phyloP scores from a whole-genome alignment of 2,888 invertebrate genomes.

The Drosophila testacea region DNA sequence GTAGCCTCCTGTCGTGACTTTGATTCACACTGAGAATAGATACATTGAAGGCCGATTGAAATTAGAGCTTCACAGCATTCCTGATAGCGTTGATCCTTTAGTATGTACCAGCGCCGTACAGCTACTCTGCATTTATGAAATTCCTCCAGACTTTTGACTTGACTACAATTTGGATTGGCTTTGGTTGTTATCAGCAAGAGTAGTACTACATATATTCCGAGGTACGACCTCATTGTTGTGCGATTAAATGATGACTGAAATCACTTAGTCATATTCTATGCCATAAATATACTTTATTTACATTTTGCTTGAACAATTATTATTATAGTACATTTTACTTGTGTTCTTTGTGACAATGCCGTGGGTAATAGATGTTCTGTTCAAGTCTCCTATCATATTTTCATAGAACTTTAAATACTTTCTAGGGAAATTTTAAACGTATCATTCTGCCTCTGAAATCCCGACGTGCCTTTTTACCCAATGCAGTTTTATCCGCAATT shows the following conservation, averaged over 20 bases:
- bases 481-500: no score
- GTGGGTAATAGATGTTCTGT: no score
- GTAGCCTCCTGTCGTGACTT: not conserved
- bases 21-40: not conserved
- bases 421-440: no score
- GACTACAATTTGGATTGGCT: not conserved
- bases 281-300: no score
- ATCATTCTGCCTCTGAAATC: no score
- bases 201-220: not conserved
- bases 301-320: no score
- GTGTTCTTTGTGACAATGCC: no score
- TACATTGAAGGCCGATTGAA: not conserved
- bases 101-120: not conserved
- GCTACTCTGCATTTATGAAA: not conserved
- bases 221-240: not conserved
- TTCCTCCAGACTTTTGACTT: not conserved
- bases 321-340: no score
- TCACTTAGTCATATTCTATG: no score
- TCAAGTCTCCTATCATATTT: no score
- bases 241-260: not conserved
- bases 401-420: no score
- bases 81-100: not conserved
- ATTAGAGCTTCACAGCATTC: constrained; percentile 6
- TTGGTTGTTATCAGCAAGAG: not conserved
- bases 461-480: no score